Evolutionary conservation across 2,888 invertebrate genomes (phyloP).

Genomic region (Hyposoter didymator): DNA sequence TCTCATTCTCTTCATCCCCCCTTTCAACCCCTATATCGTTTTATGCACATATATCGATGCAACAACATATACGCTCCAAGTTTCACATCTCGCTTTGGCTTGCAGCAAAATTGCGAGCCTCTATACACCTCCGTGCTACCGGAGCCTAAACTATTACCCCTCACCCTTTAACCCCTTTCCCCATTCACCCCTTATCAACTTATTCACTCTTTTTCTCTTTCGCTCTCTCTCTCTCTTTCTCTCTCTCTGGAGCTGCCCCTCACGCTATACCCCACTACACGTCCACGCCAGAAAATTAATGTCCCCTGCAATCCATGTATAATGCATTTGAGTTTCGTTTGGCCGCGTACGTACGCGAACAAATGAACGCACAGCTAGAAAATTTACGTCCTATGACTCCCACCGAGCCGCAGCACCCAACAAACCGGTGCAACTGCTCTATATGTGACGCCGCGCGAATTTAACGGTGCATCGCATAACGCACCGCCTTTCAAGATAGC

Average conservation of each 20-base stretch:
- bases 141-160: constrained; percentile 49
- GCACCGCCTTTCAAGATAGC: neutral
- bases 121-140: constrained; percentile 49
- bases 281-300: constrained; percentile 84
- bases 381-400: constrained; percentile 80
- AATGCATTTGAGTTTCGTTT: constrained; percentile 84
- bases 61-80: neutral
- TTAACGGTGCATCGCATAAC: constrained; percentile 32
- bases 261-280: constrained; percentile 78
- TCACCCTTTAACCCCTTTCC: constrained; percentile 58
- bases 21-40: neutral
- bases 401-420: constrained; percentile 43
- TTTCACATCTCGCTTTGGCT: constrained; percentile 58
- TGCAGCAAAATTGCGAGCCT: constrained; percentile 43
- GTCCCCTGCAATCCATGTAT: constrained; percentile 85
- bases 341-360: constrained; percentile 74
- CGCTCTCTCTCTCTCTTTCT: constrained; percentile 42
- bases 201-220: constrained; percentile 50
- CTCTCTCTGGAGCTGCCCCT: constrained; percentile 48
- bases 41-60: constrained; percentile 25
- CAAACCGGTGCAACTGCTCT: constrained; percentile 57
- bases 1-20: constrained; percentile 6
- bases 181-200: constrained; percentile 57
- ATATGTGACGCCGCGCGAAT: neutral
- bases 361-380: constrained; percentile 83